phyloP scores from a whole-genome alignment of 2,888 invertebrate genomes.

The Exocentrus adspersus region DNA sequence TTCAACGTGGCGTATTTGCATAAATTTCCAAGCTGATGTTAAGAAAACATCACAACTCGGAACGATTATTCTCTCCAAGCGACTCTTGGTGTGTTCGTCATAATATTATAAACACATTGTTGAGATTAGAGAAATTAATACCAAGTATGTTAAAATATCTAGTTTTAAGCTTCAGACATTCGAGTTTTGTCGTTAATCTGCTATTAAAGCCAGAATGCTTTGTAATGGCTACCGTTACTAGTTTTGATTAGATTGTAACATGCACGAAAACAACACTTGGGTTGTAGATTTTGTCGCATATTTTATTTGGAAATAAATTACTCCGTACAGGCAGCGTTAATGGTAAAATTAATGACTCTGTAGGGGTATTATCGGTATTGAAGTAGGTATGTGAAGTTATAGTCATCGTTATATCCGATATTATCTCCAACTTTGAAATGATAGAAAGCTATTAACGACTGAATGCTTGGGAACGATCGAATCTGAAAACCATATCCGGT shows the following conservation, averaged over 20 bases:
- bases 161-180: background rate
- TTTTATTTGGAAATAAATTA: background rate
- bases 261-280: background rate
- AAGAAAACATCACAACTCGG: background rate
- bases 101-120: background rate
- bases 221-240: background rate
- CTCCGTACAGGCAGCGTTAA: too few relatives aligned
- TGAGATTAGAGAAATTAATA: constrained; percentile 4
- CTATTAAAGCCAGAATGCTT: background rate
- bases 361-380: too few relatives aligned
- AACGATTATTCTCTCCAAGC: background rate
- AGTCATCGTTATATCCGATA: too few relatives aligned
- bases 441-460: too few relatives aligned
- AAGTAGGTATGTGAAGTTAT: too few relatives aligned
- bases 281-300: background rate
- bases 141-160: too few relatives aligned
- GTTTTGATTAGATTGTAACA: background rate
- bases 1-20: background rate
- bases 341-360: too few relatives aligned
- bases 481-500: too few relatives aligned
- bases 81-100: constrained; percentile 9
- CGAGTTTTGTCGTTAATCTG: background rate
- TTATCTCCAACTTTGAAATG: too few relatives aligned
- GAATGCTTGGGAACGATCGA: too few relatives aligned
- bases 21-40: background rate